Evolutionary conservation across 2,888 invertebrate species (phyloP).

Genomic region (Aphrophora alni): DNA sequence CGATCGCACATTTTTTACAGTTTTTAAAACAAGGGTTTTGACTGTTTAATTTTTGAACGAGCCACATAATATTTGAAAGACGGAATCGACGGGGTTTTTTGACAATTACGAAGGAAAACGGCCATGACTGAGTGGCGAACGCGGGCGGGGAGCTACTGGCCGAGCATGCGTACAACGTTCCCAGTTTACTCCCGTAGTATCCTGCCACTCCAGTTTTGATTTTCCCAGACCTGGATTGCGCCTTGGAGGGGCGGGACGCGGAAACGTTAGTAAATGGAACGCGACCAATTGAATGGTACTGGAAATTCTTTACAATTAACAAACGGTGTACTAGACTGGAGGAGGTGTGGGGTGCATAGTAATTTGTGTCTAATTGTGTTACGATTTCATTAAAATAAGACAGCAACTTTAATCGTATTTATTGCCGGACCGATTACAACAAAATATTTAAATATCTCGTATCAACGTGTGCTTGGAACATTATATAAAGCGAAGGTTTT

Average conservation of each 20-base stretch:
- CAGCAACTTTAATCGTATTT: no score
- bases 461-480: no score
- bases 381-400: background rate
- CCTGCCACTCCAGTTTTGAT: slow-evolving; percentile 38
- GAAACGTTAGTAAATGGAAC: background rate
- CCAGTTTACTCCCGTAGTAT: slow-evolving; percentile 38
- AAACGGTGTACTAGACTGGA: background rate
- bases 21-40: background rate
- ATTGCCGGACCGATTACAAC: no score
- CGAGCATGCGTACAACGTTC: slow-evolving; percentile 27
- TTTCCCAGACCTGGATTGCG: slow-evolving; percentile 38
- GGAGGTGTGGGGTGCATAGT: background rate
- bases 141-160: slow-evolving; percentile 37
- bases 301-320: background rate
- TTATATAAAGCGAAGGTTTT: no score
- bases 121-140: slow-evolving; percentile 37
- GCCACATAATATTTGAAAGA: background rate
- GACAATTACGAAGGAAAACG: slow-evolving; percentile 37
- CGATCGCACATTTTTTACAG: slow-evolving; percentile 68
- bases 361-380: background rate
- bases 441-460: no score
- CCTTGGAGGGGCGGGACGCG: slow-evolving; percentile 26
- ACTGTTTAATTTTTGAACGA: background rate
- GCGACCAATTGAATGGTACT: background rate
- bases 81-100: slow-evolving; percentile 30